Evolutionary conservation across 2,113 vertebrate species (phyloP), one percentile per base, ranked within the genome.

Genomic region (Nettapus auritus): DNA sequence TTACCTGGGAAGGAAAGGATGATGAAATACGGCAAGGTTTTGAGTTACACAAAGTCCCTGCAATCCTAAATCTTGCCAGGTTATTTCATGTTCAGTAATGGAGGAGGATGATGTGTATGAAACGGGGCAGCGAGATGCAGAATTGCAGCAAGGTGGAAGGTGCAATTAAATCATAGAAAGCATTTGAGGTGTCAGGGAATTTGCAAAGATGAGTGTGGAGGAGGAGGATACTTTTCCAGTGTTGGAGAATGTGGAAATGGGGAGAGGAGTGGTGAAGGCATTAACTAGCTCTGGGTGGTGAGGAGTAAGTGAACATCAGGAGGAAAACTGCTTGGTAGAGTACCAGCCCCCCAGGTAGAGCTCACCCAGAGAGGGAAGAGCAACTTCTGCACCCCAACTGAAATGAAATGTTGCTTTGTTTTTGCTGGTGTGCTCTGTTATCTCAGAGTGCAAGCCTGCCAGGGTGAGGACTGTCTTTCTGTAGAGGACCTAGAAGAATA

Each of bases 61-160:
- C 20, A 71, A 7, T 83, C 14, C 31, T 86, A 15, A 20, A 46
- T 64, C 33, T 57, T 55, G 29, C 38, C 1, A 3, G 6, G 11
- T 50, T 86, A 34, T 77, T 94, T 83, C 2, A 2, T 50, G 7
- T 50, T 89, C 22, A 40, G 31, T 50, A 16, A 13, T 55, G 22
- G 55, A 46, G 44, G 44, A 46, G 21, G 19, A 46, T 13, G 66
- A 5, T 5, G 13, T 76, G 11, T 79, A 48, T 67, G 44, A 82
- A 46, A 52, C 1, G 1, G 26, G 4, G 4, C n/a, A 8, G 23
- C 15, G 12, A 69, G 13, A 13, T 13, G n/a, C 1, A 16, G 40
- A 86, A 77, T 18, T 70, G 25, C 25, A 63, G 12, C 19, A 53
- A 63, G 13, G 16, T 67, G 28, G n/a, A 88, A 25, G 3, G 6